A percentile compares a stretch with the other conserved stretches of the same genome.
These are phyloP conservation scores for Sarcophaga peregrina DNA, from an alignment of 1,140 invertebrate species.

Conservation along the genomic window DNA sequence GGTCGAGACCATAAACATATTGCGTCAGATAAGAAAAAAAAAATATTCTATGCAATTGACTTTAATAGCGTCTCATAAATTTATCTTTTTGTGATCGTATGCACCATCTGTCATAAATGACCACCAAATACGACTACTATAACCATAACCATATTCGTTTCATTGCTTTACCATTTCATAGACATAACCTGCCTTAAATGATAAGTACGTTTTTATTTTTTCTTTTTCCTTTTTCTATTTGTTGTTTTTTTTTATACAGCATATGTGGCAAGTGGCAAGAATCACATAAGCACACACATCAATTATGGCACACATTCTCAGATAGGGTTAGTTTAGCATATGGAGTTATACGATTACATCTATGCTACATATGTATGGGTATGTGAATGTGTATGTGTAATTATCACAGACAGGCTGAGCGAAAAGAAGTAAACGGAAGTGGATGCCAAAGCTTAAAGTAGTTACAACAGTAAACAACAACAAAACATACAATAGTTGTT, in stretches of 20 bases:
- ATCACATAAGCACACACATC: not conserved
- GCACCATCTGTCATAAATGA: slow-evolving; percentile 8
- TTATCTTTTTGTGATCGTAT: slow-evolving; percentile 7
- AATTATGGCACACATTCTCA: not conserved
- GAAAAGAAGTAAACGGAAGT: not conserved
- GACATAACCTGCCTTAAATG: slow-evolving; percentile 15
- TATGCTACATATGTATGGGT: no score
- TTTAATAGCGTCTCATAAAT: slow-evolving; percentile 13
- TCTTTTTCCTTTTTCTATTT: no score
- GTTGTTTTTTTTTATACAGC: no score
- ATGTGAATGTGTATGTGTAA: not conserved
- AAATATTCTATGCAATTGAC: not conserved
- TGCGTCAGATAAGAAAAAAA: no score
- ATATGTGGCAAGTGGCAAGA: no score
- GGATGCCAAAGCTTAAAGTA: not conserved
- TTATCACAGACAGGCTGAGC: not conserved
- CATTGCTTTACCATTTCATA: slow-evolving; percentile 15
- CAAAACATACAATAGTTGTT: not conserved
- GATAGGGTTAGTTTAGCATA: slow-evolving; percentile 1
- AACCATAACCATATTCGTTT: slow-evolving; percentile 22
- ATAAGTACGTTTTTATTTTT: not conserved
- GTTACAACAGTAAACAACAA: not conserved
- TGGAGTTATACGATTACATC: not conserved
- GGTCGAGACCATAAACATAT: no score
- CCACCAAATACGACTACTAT: slow-evolving; percentile 23